A percentile compares a stretch with the other conserved stretches of the same genome.
phyloP scores from a whole-genome alignment of 2,113 vertebrate species.

The Esox niger region DNA sequence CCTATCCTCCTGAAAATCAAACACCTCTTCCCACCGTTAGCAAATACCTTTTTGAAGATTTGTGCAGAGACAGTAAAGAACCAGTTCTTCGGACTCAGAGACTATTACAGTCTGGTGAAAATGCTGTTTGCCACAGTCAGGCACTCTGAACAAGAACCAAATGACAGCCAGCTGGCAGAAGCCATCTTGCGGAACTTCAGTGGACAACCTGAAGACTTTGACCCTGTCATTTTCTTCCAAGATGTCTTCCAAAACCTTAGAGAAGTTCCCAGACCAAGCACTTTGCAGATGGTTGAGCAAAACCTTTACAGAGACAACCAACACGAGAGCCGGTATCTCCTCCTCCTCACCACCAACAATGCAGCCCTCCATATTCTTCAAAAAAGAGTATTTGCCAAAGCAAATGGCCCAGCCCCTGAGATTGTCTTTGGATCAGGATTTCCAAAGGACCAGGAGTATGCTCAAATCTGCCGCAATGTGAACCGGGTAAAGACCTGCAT shows the following conservation, averaged over 20 bases:
- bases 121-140: constrained; percentile 68
- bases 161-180: constrained; percentile 58
- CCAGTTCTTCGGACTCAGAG: constrained; percentile 77
- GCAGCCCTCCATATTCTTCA: constrained; percentile 75
- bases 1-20: constrained; percentile 59
- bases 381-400: constrained; percentile 63
- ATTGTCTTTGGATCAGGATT: constrained; percentile 80
- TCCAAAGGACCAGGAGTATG: constrained; percentile 78
- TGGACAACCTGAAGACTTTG: constrained; percentile 65
- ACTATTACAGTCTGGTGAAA: constrained; percentile 78
- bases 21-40: constrained; percentile 67
- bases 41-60: constrained; percentile 68
- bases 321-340: constrained; percentile 71
- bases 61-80: constrained; percentile 55
- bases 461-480: constrained; percentile 75
- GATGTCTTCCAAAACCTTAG: constrained; percentile 40
- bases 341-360: constrained; percentile 77
- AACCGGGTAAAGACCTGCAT: constrained; percentile 78
- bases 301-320: constrained; percentile 57
- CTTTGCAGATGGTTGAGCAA: constrained; percentile 69
- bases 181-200: constrained; percentile 77
- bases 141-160: constrained; percentile 48
- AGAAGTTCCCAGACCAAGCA: constrained; percentile 57
- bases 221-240: constrained; percentile 60
- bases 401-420: constrained; percentile 58